Percentiles rank a stretch among this genome's conserved stretches.
Evolutionary conservation across 2,888 invertebrate species (phyloP).

Genomic region (Anoncus sp.): DNA sequence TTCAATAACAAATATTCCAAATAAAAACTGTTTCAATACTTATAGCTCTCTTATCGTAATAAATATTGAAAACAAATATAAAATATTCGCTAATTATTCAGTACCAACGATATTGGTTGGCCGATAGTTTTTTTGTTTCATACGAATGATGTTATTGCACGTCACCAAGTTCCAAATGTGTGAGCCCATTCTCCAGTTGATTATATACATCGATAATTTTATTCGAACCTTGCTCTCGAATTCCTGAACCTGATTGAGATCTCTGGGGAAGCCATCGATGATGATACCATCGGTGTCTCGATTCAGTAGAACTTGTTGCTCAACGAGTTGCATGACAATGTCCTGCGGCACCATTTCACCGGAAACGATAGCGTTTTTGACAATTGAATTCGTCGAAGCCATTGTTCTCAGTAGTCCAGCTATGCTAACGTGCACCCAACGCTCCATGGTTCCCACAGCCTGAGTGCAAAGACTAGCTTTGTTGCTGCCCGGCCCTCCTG

Average conservation of each 20-base stretch:
- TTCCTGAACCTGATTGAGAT: conserved; percentile 93
- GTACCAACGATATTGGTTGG: too few species aligned
- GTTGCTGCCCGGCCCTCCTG: conserved; percentile 96
- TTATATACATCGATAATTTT: too few species aligned
- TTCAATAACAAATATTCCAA: too few species aligned
- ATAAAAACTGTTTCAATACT: too few species aligned
- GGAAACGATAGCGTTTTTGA: conserved; percentile 89
- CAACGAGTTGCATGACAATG: conserved; percentile 90
- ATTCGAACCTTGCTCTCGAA: conserved; percentile 93
- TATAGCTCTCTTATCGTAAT: too few species aligned
- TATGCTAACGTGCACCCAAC: conserved; percentile 92
- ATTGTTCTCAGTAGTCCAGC: conserved; percentile 91
- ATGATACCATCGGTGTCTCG: conserved; percentile 89
- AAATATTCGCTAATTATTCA: too few species aligned
- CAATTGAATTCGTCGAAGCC: conserved; percentile 87
- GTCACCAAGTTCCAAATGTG: too few species aligned
- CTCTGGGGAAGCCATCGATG: conserved; percentile 97
- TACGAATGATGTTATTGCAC: too few species aligned
- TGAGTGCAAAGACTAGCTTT: conserved; percentile 92
- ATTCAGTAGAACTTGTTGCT: conserved; percentile 85
- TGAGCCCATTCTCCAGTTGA: too few species aligned
- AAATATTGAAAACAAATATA: too few species aligned
- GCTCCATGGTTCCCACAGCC: conserved; percentile 88
- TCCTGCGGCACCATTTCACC: conserved; percentile 94
- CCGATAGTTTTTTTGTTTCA: too few species aligned